Percentiles rank a stretch among this genome's conserved stretches.
These are phyloP conservation scores for Papilio protenor DNA, from an alignment of 2,888 invertebrate genomes.

Conservation along the genomic window DNA sequence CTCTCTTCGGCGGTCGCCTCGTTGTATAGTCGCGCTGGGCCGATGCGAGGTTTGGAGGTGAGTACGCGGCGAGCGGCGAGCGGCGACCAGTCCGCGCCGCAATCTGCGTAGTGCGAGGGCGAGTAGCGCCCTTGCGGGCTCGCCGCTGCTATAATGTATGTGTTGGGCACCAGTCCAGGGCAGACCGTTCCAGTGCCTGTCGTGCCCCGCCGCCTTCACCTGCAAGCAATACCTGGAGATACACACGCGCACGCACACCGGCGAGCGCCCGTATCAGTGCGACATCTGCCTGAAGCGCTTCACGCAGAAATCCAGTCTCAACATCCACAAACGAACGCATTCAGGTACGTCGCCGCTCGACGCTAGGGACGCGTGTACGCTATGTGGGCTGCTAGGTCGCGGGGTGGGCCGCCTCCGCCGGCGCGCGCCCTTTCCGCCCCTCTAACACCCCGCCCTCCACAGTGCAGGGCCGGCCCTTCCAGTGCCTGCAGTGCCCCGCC, in stretches of 20 bases:
- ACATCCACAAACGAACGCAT: constrained; percentile 92
- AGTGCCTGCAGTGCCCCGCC: constrained; percentile 84
- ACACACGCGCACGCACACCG: constrained; percentile 86
- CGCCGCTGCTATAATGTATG: constrained; percentile 82
- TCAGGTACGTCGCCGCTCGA: constrained; percentile 79
- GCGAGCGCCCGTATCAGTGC: constrained; percentile 87
- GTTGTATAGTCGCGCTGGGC: constrained; percentile 37
- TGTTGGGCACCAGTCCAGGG: constrained; percentile 85
- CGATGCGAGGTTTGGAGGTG: constrained; percentile 66
- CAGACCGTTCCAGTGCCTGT: constrained; percentile 85
- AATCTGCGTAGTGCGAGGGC: constrained; percentile 77
- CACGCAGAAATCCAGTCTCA: constrained; percentile 92
- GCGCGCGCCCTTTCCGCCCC: constrained; percentile 1
- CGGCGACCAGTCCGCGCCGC: constrained; percentile 81
- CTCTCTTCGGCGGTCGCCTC: constrained; percentile 48
- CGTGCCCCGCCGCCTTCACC: constrained; percentile 84
- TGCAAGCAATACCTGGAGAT: constrained; percentile 86
- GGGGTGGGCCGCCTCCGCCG: constrained; percentile 51
- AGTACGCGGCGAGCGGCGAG: constrained; percentile 74
- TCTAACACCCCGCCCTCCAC: constrained; percentile 60
- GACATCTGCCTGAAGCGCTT: constrained; percentile 91
- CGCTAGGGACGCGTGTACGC: constrained; percentile 59
- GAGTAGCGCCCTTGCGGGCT: constrained; percentile 76
- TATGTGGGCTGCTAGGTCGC: constrained; percentile 59
- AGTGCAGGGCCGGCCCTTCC: constrained; percentile 85